phyloP scores from a whole-genome alignment of 1,140 invertebrate genomes.

The Delia radicum region DNA sequence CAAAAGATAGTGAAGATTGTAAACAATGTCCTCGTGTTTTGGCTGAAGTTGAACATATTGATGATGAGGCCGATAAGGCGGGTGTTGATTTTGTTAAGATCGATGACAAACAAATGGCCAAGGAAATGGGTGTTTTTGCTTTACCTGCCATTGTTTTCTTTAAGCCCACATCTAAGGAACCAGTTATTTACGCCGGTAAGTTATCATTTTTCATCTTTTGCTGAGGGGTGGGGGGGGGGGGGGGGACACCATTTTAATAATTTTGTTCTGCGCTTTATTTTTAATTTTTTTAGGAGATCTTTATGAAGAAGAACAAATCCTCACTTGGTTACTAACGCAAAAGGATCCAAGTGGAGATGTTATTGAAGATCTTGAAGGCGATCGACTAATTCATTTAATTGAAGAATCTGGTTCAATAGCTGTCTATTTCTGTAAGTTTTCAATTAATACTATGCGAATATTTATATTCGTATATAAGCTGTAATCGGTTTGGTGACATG shows the following conservation, averaged over 20 bases:
- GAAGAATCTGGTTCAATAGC: constrained; percentile 81
- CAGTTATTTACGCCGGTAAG: constrained; percentile 88
- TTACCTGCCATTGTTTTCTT: constrained; percentile 88
- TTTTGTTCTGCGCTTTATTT: neutral
- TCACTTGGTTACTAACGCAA: constrained; percentile 87
- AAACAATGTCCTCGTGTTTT: constrained; percentile 89
- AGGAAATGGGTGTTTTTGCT: constrained; percentile 84
- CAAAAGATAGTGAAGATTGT: constrained; percentile 85
- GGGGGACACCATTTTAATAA: no score
- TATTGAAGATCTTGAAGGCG: constrained; percentile 85
- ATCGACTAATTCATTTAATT: constrained; percentile 76
- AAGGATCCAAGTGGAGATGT: constrained; percentile 88
- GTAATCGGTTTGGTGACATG: constrained; percentile 51
- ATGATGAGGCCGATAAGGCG: constrained; percentile 88
- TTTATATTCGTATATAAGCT: constrained; percentile 26
- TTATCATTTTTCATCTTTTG: no score
- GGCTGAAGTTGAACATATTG: constrained; percentile 87
- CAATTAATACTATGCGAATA: neutral
- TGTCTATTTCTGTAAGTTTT: constrained; percentile 88
- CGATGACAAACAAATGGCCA: constrained; percentile 82
- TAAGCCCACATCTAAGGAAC: constrained; percentile 83
- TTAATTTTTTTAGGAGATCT: constrained; percentile 69
- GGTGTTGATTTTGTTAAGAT: constrained; percentile 94
- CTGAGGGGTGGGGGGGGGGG: no score
- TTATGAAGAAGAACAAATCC: constrained; percentile 83